A percentile compares a stretch with the other conserved stretches of the same genome.
Conservation (phyloP, 2,797 vertebrate species). For the Cryptoblepharus egeriae region DNA sequence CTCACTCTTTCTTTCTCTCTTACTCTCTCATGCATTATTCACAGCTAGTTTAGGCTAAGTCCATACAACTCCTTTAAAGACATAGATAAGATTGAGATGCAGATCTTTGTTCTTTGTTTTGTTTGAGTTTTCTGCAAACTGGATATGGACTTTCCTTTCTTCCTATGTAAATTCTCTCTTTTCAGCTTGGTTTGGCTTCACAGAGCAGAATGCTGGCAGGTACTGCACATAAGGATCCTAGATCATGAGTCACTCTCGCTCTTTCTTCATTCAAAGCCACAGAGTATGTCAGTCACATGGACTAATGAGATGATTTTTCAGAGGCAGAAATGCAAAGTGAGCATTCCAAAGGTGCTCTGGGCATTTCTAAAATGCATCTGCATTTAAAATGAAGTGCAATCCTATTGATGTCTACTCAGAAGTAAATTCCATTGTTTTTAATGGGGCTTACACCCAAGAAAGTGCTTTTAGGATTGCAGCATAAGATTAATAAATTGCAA, state of each 20-base stretch:
- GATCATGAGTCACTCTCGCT: slow-evolving; percentile 13
- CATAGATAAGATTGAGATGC: slow-evolving; percentile 75
- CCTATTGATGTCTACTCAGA: no score
- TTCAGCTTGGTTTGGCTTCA: slow-evolving; percentile 50
- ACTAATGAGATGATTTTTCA: neutral
- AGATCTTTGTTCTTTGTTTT: slow-evolving; percentile 59
- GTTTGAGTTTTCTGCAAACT: slow-evolving; percentile 57
- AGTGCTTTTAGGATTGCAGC: no score
- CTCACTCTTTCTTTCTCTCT: no score
- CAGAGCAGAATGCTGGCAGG: slow-evolving; percentile 17
- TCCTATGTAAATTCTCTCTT: slow-evolving; percentile 55
- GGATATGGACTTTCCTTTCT: slow-evolving; percentile 69
- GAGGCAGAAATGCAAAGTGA: neutral
- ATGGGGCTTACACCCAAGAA: no score
- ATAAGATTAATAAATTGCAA: neutral
- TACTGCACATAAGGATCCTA: slow-evolving; percentile 28
- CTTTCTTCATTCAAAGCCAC: slow-evolving; percentile 5
- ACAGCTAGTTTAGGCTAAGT: slow-evolving; percentile 64
- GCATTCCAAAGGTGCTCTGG: no score
- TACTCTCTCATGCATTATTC: slow-evolving; percentile 65
- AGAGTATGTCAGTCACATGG: neutral
- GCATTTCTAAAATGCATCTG: no score
- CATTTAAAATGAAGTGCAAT: no score
- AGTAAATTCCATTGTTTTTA: no score
- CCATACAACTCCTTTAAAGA: slow-evolving; percentile 55